A percentile compares a stretch with the other conserved stretches of the same genome.
Evolutionary conservation across 2,888 invertebrate genomes (phyloP).

Genomic region (Phyllotreta cruciferae): DNA sequence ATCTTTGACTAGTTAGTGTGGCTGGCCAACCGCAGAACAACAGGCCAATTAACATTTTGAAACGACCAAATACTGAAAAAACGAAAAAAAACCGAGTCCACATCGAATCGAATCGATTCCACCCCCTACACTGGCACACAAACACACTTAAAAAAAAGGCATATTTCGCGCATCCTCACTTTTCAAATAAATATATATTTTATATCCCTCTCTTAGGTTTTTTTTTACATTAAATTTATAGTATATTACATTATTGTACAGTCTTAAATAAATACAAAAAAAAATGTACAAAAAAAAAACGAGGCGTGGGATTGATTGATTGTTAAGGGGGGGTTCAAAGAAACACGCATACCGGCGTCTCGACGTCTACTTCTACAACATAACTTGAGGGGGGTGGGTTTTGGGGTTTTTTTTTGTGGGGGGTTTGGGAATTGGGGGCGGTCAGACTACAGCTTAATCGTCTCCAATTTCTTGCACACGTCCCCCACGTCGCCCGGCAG

Average conservation of each 20-base stretch:
- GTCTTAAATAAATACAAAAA: conserved; percentile 43
- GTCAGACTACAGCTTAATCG: conserved; percentile 50
- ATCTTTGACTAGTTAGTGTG: too few relatives aligned
- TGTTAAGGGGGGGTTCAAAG: too few relatives aligned
- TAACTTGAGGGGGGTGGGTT: conserved; percentile 6
- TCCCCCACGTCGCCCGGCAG: conserved; percentile 49
- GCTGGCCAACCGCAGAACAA: too few relatives aligned
- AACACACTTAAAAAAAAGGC: conserved; percentile 21
- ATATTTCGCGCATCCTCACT: conserved; percentile 22
- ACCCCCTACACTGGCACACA: conserved; percentile 1
- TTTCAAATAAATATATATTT: conserved; percentile 42
- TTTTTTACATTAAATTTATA: conserved; percentile 42
- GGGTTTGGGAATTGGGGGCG: conserved; percentile 15
- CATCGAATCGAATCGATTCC: not conserved
- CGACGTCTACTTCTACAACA: not conserved
- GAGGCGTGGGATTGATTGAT: not conserved
- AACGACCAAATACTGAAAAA: too few relatives aligned
- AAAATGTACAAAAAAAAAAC: conserved; percentile 34
- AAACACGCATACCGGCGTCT: not conserved
- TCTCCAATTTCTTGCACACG: conserved; percentile 56
- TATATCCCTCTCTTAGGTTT: conserved; percentile 36
- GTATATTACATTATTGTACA: conserved; percentile 40
- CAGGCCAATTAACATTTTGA: too few relatives aligned
- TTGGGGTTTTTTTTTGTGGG: conserved; percentile 10
- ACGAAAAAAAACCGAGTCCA: not conserved